Evolutionary conservation across 2,888 invertebrate genomes (phyloP).

Genomic region (Prosopocoilus inquinatus): DNA sequence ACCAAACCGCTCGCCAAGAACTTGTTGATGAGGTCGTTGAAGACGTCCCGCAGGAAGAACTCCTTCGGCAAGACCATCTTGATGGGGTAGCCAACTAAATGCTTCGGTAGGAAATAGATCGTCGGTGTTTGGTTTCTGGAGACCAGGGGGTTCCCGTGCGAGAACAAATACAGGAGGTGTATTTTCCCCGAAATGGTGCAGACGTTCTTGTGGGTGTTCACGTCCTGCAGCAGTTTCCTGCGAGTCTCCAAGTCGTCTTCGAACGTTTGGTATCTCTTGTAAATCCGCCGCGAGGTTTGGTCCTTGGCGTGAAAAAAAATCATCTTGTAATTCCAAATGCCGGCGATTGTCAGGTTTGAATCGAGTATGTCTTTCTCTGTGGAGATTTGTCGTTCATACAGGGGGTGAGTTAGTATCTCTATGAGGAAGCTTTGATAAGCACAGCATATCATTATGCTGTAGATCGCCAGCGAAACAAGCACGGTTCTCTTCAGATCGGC

Average conservation of each 20-base stretch:
- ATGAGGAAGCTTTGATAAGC: slow-evolving; percentile 61
- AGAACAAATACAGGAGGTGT: slow-evolving; percentile 29
- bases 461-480: slow-evolving; percentile 55
- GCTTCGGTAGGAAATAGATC: slow-evolving; percentile 31
- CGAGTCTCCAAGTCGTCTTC: slow-evolving; percentile 24
- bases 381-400: slow-evolving; percentile 56
- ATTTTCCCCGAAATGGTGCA: slow-evolving; percentile 33
- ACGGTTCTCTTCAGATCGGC: slow-evolving; percentile 55
- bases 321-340: slow-evolving; percentile 48
- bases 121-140: slow-evolving; percentile 20
- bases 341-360: slow-evolving; percentile 53
- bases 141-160: slow-evolving; percentile 21
- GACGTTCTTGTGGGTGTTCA: slow-evolving; percentile 26
- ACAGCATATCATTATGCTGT: slow-evolving; percentile 55
- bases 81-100: slow-evolving; percentile 56
- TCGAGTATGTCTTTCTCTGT: slow-evolving; percentile 54
- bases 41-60: slow-evolving; percentile 54
- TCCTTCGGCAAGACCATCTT: slow-evolving; percentile 57
- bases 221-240: slow-evolving; percentile 27
- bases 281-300: slow-evolving; percentile 22
- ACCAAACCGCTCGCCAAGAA: slow-evolving; percentile 56
- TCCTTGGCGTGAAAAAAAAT: slow-evolving; percentile 37
- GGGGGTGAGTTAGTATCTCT: slow-evolving; percentile 57
- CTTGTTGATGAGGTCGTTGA: slow-evolving; percentile 51
- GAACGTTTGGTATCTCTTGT: slow-evolving; percentile 25